Conservation (phyloP, 2,888 invertebrate genomes). For the Acleris laterana region DNA sequence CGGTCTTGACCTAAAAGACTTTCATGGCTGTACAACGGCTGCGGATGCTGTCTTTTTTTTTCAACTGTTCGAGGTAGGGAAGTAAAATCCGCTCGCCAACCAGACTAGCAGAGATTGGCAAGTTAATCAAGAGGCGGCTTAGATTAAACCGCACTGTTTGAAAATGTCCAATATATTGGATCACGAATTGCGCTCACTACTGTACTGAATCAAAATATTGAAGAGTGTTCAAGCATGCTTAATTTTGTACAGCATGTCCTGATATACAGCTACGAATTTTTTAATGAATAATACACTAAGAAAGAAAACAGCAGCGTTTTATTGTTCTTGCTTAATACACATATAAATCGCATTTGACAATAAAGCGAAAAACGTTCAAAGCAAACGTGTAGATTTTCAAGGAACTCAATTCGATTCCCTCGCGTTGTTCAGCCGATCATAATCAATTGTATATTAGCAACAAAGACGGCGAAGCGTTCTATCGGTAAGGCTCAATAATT, state of each 20-base stretch:
- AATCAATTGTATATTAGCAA: constrained; percentile 43
- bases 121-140: constrained; percentile 38
- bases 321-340: constrained; percentile 10
- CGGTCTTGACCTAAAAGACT: constrained; percentile 47
- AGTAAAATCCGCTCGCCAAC: constrained; percentile 9
- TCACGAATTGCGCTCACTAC: constrained; percentile 5
- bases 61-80: constrained; percentile 2
- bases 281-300: neutral
- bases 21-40: constrained; percentile 43
- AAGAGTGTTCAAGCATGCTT: neutral
- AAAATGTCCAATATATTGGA: constrained; percentile 11
- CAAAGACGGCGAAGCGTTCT: constrained; percentile 56
- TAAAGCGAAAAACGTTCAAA: constrained; percentile 36
- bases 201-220: neutral
- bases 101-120: constrained; percentile 34
- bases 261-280: neutral
- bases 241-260: neutral
- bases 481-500: constrained; percentile 71
- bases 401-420: constrained; percentile 41
- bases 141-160: constrained; percentile 27
- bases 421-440: constrained; percentile 41
- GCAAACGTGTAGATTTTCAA: constrained; percentile 38
- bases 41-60: constrained; percentile 7
- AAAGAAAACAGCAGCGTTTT: neutral
- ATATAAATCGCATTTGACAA: constrained; percentile 31